Evolutionary conservation across 2,888 invertebrate species (phyloP), one percentile per base, ranked within the genome.

Genomic region (Dynastes grantii): DNA sequence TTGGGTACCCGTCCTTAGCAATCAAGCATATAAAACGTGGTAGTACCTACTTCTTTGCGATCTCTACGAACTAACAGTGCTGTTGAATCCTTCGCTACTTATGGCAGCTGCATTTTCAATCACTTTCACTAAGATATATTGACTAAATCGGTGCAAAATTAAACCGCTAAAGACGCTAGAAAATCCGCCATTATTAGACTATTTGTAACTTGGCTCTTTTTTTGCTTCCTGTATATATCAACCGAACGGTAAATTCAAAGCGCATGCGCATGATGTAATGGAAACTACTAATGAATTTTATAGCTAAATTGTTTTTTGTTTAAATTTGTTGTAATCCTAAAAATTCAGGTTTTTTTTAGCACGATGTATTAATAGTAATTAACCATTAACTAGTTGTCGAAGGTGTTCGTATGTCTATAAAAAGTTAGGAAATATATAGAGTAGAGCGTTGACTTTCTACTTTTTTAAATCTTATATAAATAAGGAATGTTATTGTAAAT

Each of bases 101-200:
- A 61, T 49, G 27, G 40, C 16, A 27, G 61, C 5, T 40, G 22
- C 73, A 61, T 75, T 75, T 75, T 61, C 13, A 5, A 75, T 22
- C 49, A 75, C 73, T 75, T 75, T 75, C 73, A 75, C 61, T 75
- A 45, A 45, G 4, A 45, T 73, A 73, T 40, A 16, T 37, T n/a
- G 45, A 49, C 16, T 45, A 75, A 45, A 45, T 49, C 40, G 8
- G 9, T 1, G 11, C 11, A 22, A 22, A 61, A 63, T 75, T 61
- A 40, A 27, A 61, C 45, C 22, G 32, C 13, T 45, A 61, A 45
- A 45, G 27, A 61, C 2, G 5, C 16, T 27, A 8, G 29, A 40
- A 22, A 45, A 45, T 40, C 40, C 61, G 73, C 73, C 61, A 75
- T 75, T 75, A 61, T 75, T 61, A 58, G 73, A 45, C 8, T 75